phyloP scores from a whole-genome alignment of 2,797 vertebrate genomes.

The Enteromius anoplus region DNA sequence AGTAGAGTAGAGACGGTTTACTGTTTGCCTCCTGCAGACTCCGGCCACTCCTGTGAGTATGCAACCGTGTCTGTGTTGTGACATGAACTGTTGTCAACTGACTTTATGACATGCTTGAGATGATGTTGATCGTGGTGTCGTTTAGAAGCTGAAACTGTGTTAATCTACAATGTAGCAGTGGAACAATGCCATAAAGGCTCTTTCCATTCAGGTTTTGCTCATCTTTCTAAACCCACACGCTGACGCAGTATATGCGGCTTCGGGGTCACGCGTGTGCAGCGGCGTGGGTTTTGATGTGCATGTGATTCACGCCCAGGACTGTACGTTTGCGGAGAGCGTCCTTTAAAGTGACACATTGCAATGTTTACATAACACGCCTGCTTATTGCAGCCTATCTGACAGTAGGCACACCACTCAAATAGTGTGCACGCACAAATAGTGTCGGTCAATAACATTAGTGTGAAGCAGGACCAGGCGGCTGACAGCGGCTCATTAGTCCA shows the following conservation, averaged over 20 bases:
- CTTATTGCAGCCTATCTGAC: constrained; percentile 39
- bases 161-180: neutral
- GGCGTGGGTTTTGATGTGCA: constrained; percentile 21
- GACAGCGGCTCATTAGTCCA: constrained; percentile 25
- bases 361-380: constrained; percentile 64
- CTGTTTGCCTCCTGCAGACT: constrained; percentile 55
- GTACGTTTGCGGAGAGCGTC: neutral
- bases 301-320: constrained; percentile 8
- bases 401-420: constrained; percentile 60
- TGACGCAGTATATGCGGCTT: constrained; percentile 4
- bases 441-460: constrained; percentile 43
- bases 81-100: constrained; percentile 31
- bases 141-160: neutral
- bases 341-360: constrained; percentile 52
- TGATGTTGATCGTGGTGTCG: neutral
- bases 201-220: constrained; percentile 13
- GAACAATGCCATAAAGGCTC: neutral
- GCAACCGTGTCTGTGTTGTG: constrained; percentile 46
- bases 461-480: constrained; percentile 30
- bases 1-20: constrained; percentile 50
- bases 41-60: constrained; percentile 67
- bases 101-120: constrained; percentile 12
- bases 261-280: constrained; percentile 36
- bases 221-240: constrained; percentile 16
- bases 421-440: constrained; percentile 57